phyloP scores from a whole-genome alignment of 37 sponge, comb jelly and placozoan species.

The Halisarca cf. caerulea region DNA sequence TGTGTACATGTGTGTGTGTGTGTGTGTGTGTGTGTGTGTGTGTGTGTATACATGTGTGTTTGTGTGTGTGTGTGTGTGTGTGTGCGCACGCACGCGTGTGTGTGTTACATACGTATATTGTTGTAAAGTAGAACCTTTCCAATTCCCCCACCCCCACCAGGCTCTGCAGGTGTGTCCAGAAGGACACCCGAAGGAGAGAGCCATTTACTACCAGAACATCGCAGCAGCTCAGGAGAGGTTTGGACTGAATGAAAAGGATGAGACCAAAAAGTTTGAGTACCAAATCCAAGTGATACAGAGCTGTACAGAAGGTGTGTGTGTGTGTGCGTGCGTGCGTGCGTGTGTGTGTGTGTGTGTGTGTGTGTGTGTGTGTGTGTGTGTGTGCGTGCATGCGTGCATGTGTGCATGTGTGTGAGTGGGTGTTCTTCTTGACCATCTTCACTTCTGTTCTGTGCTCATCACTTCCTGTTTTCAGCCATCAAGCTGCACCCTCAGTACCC shows the following conservation, averaged over 20 bases:
- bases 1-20: too few species aligned
- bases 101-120: too few species aligned
- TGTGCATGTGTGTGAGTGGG: constrained; percentile 24
- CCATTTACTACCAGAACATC: constrained; percentile 76
- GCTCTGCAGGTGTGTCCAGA: constrained; percentile 61
- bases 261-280: neutral
- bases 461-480: constrained; percentile 32
- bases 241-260: neutral
- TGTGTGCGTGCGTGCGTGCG: too few species aligned
- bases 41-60: too few species aligned
- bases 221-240: constrained; percentile 57
- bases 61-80: too few species aligned
- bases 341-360: too few species aligned
- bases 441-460: neutral
- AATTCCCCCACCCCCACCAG: neutral
- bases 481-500: constrained; percentile 49
- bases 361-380: neutral
- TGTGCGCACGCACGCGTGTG: too few species aligned
- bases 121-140: too few species aligned
- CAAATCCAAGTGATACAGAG: neutral
- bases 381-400: neutral
- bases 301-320: neutral
- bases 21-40: too few species aligned
- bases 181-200: constrained; percentile 32
- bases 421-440: neutral